A percentile compares a stretch with the other conserved stretches of the same genome.
These are phyloP conservation scores for Hydraecia micacea DNA, from an alignment of 2,888 invertebrate species.

Conservation along the genomic window DNA sequence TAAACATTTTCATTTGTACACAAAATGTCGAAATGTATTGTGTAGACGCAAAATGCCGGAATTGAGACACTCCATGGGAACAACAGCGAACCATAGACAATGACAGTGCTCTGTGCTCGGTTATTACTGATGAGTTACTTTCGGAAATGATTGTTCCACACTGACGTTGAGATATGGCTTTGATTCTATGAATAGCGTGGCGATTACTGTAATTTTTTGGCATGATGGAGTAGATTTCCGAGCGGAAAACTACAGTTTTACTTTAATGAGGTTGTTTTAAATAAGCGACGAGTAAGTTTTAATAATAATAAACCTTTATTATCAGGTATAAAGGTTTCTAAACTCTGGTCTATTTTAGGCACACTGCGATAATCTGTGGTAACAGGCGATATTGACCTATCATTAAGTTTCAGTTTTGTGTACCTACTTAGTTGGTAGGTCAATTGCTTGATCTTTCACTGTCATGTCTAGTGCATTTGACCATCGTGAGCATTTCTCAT, in stretches of 20 bases:
- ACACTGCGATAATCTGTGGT: neutral
- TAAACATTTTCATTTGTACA: constrained; percentile 37
- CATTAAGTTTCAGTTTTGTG: no score
- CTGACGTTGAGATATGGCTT: constrained; percentile 35
- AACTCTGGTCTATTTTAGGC: neutral
- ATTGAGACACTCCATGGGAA: constrained; percentile 50
- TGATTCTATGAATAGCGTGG: constrained; percentile 36
- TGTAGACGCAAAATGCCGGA: constrained; percentile 25
- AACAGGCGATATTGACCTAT: neutral
- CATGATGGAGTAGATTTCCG: constrained; percentile 13
- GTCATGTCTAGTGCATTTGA: neutral
- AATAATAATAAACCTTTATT: neutral
- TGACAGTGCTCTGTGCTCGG: constrained; percentile 20
- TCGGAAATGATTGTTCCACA: constrained; percentile 51
- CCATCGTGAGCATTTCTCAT: neutral
- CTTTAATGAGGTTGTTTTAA: constrained; percentile 8
- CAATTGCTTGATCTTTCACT: neutral
- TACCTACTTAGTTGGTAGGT: neutral
- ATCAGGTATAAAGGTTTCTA: neutral
- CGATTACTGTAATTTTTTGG: constrained; percentile 54
- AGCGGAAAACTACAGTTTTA: constrained; percentile 36
- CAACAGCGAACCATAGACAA: constrained; percentile 44
- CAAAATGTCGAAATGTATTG: constrained; percentile 45
- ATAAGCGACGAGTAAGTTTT: neutral
- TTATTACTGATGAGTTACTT: constrained; percentile 49